Base-by-base conservation (phyloP, 1,140 invertebrate genomes). In the Mizuhopecten yessoensis region DNA sequence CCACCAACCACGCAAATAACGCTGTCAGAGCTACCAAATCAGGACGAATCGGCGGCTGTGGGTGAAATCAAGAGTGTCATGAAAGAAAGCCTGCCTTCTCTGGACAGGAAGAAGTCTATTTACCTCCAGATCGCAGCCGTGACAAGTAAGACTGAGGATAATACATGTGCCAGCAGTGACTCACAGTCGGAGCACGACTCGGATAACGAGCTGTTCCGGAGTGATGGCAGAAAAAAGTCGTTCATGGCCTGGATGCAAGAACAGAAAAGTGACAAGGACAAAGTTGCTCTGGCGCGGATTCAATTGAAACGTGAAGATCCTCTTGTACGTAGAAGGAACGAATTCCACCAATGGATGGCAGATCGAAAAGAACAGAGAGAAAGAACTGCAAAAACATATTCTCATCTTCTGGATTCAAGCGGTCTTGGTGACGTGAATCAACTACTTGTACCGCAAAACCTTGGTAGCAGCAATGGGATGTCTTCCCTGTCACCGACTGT, bases 171-270 rank as follows among this genome's bases (percentile, higher is more conserved):
- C n/a, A 75, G 57, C 11, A 91, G 90, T 36, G 92, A 88, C 75
- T 91, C 90, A 5, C 89, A 90, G 1, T 87, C 90, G 10, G 92
- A 89, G 13, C 34, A 89, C 20, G 90, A 90, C 45, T 49, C 33
- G 0, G 90, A 92, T 17, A 87, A 34, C 57, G 45, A 90, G 34
- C 88, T 45, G 17, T 15, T 88, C 87, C 87, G 34, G 23, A 86
- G 10, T 3, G 34, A 23, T 39, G 75, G 34, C 9, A 92, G 86
- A 92, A 89, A 90, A 34, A 57, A 87, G 39, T 92, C 92, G 0
- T 92, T 92, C 39, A 57, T 92, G n/a, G 90, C 92, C n/a, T 92
- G 92, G 92, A 42, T 91, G 23, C 88, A 91, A 33, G 90, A 89
- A 15, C 90, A 92, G 34, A 87, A 75, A 75, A 75, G n/a, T n/a